Conservation (phyloP, 2,113 vertebrate genomes). For the Nicator chloris region DNA sequence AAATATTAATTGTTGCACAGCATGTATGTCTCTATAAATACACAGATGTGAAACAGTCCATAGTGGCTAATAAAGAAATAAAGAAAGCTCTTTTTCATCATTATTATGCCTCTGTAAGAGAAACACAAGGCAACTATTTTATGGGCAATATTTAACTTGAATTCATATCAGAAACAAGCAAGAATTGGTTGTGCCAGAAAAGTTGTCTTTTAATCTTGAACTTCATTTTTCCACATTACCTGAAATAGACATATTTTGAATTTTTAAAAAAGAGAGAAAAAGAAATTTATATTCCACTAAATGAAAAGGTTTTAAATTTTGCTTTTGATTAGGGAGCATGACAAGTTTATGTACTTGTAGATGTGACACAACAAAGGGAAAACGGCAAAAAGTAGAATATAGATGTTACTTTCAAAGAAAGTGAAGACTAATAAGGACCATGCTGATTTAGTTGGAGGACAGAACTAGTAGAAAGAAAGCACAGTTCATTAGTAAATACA, state of each 20-base stretch:
- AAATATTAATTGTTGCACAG: background rate
- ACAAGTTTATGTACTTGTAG: background rate
- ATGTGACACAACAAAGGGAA: constrained; percentile 14
- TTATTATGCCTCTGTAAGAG: background rate
- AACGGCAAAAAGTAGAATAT: background rate
- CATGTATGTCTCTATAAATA: background rate
- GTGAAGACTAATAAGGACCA: background rate
- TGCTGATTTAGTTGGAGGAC: background rate
- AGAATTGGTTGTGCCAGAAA: background rate
- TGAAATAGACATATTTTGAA: background rate
- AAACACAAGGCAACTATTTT: background rate
- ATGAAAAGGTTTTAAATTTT: background rate
- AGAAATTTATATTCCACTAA: background rate
- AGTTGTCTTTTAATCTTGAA: background rate
- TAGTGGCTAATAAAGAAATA: background rate
- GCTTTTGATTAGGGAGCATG: background rate
- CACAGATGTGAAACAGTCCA: background rate
- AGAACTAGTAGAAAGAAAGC: background rate
- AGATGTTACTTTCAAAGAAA: background rate
- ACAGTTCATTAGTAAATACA: background rate
- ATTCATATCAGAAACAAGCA: background rate
- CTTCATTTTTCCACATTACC: background rate
- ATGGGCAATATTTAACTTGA: background rate
- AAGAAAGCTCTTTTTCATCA: background rate
- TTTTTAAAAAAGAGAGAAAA: background rate